Percentiles rank a stretch among this genome's conserved stretches.
Evolutionary conservation across 2,797 vertebrate species (phyloP).

Genomic region (Anomalospiza imberbis): DNA sequence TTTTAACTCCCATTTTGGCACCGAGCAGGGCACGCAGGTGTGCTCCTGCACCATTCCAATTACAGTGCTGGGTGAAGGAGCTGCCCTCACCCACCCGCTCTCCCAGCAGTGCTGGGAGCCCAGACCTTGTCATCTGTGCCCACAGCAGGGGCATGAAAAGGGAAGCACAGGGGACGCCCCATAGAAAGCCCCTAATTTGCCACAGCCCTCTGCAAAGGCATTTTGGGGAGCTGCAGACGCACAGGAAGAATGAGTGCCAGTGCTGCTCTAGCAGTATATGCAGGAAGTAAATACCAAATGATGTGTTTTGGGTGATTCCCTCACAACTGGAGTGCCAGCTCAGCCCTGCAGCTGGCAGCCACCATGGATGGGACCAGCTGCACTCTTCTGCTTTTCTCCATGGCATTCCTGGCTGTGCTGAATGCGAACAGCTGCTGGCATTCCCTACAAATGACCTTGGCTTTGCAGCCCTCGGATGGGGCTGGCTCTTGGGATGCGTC

Average conservation of each 20-base stretch:
- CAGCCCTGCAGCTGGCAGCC: not conserved
- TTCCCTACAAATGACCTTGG: not conserved
- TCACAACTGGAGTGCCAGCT: not conserved
- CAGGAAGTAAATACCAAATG: not conserved
- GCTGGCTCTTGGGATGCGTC: not conserved
- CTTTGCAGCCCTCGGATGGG: not conserved
- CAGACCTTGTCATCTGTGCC: not conserved
- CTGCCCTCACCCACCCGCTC: not conserved
- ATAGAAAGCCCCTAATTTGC: not conserved
- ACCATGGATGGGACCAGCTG: not conserved
- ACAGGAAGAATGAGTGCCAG: not conserved
- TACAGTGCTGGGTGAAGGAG: not conserved
- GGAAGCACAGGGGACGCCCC: not conserved
- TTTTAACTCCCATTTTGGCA: not conserved
- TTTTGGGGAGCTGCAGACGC: not conserved
- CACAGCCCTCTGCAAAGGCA: not conserved
- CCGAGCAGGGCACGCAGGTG: accelerated
- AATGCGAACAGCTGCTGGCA: accelerated
- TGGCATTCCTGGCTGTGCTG: not conserved
- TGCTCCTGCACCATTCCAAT: not conserved
- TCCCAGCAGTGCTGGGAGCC: not conserved
- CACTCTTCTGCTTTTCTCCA: not conserved
- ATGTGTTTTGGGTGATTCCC: not conserved
- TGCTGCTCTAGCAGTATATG: not conserved
- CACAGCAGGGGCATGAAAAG: not conserved